Percentiles rank a stretch among this genome's conserved stretches.
These are phyloP conservation scores for Ctenomys sociabilis DNA, from an alignment of 2,113 vertebrate species.

Conservation along the genomic window DNA sequence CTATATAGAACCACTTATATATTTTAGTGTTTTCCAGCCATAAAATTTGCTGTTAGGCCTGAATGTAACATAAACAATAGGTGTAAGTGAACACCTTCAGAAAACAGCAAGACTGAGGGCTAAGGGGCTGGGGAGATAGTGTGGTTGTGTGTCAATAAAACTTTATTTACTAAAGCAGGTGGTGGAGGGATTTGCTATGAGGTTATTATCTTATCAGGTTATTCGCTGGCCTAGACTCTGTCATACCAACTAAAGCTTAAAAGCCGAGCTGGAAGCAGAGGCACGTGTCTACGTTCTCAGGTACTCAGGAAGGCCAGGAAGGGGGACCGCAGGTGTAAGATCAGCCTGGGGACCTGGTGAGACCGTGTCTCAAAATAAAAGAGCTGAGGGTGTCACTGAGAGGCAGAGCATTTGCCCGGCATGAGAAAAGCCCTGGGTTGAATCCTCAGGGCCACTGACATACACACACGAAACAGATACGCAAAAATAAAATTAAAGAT, in stretches of 20 bases:
- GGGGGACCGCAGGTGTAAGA: not conserved
- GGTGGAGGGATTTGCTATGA: not conserved
- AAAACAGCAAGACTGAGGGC: too few species aligned
- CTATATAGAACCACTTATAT: not conserved
- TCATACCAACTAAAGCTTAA: not conserved
- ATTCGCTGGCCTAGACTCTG: not conserved
- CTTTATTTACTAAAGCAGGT: slow-evolving; percentile 24
- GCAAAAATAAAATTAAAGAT: not conserved
- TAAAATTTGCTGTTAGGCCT: not conserved
- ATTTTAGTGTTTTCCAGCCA: not conserved
- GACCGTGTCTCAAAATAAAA: not conserved
- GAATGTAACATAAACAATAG: not conserved
- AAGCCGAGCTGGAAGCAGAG: not conserved
- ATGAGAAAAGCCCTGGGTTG: not conserved
- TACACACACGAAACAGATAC: not conserved
- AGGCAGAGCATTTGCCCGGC: not conserved
- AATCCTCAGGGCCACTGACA: not conserved
- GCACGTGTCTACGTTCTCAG: not conserved
- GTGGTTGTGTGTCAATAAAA: not conserved
- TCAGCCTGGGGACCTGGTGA: not conserved
- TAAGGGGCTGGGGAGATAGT: too few species aligned
- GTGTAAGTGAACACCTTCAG: not conserved
- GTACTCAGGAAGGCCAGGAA: not conserved
- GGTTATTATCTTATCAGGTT: not conserved
- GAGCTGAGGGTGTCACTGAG: not conserved